Conservation (phyloP, 64 coral and sea anemone species). For the Platygyra sinensis region DNA sequence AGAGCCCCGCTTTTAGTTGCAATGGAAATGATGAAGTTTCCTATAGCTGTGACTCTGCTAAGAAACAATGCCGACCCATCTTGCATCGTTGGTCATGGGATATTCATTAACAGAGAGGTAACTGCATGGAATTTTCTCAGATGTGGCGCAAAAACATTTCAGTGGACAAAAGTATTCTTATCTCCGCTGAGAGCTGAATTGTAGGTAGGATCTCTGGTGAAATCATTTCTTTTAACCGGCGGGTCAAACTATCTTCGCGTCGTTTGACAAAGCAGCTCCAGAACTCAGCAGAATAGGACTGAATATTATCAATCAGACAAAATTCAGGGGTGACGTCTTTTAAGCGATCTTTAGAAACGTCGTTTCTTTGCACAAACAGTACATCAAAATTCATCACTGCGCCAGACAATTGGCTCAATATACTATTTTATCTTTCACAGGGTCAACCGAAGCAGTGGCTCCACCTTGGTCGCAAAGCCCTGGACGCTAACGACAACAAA, state of each 20-base stretch:
- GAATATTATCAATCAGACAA: too few relatives aligned
- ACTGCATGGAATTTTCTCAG: not conserved
- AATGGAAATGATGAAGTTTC: constrained; percentile 11
- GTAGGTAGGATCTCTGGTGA: too few relatives aligned
- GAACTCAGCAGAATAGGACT: too few relatives aligned
- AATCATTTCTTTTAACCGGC: too few relatives aligned
- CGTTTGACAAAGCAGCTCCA: too few relatives aligned
- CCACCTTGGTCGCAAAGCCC: constrained; percentile 29
- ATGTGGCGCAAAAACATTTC: not conserved
- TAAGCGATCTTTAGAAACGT: too few relatives aligned
- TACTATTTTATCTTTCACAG: not conserved
- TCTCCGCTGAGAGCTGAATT: too few relatives aligned
- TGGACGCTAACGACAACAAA: constrained; percentile 6
- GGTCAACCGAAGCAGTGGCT: constrained; percentile 35
- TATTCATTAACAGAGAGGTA: constrained; percentile 41
- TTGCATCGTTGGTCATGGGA: constrained; percentile 30
- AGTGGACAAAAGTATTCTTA: too few relatives aligned
- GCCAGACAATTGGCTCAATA: not conserved
- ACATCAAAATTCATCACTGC: too few relatives aligned
- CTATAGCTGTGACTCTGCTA: constrained; percentile 10
- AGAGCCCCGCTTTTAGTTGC: constrained; percentile 3
- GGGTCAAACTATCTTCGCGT: too few relatives aligned
- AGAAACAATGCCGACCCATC: constrained; percentile 28
- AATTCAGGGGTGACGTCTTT: too few relatives aligned
- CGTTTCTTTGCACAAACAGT: too few relatives aligned